phyloP scores from a whole-genome alignment of 2,797 vertebrate genomes.

The Cossypha dichroa region DNA sequence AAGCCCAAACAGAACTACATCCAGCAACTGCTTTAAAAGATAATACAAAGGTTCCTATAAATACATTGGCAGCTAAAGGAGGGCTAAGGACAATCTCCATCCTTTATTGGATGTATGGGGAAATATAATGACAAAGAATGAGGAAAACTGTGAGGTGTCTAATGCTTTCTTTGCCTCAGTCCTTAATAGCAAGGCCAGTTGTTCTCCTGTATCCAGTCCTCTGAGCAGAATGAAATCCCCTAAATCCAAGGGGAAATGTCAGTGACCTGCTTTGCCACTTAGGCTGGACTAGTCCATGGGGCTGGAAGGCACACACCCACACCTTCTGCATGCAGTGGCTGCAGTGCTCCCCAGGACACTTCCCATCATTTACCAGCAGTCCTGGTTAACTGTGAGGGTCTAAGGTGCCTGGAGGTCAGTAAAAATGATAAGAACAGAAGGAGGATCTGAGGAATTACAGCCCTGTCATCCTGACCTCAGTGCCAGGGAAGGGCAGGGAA shows the following conservation, averaged over 20 bases:
- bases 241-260: background rate
- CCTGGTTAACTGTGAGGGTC: background rate
- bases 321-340: rapidly evolving
- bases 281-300: rapidly evolving
- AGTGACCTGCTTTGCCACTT: background rate
- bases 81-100: background rate
- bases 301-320: background rate
- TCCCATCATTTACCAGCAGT: background rate
- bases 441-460: background rate
- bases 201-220: background rate
- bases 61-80: background rate
- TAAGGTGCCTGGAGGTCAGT: background rate
- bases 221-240: background rate
- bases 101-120: background rate
- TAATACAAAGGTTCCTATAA: background rate
- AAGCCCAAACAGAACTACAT: background rate
- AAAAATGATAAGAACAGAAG: background rate
- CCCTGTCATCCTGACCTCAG: background rate
- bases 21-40: background rate
- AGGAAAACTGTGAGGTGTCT: rapidly evolving
- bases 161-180: background rate
- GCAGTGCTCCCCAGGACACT: background rate
- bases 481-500: background rate
- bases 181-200: background rate
- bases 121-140: background rate